Evolutionary conservation across 2,113 vertebrate species (phyloP), one percentile per base, ranked within the genome.

Genomic region (Catagonus wagneri): DNA sequence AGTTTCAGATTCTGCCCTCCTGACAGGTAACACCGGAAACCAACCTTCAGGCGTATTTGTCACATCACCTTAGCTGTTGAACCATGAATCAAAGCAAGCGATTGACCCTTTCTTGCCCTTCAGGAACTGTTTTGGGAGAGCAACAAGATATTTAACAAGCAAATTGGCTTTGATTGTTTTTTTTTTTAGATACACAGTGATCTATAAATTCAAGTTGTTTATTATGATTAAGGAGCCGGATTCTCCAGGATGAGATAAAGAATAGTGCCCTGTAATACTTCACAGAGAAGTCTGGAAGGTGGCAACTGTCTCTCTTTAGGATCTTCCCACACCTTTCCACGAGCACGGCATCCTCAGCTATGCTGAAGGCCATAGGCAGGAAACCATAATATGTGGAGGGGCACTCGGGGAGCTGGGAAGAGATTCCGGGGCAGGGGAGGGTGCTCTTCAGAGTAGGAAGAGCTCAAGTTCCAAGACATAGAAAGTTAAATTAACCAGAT

Each of bases 361-460:
- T 20, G 27, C 25, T 17, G 29, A 63, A 68, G 17, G 17, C 19
- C 58, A 19, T 34, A 0, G 0, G 29, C 44, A 66, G 71, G 34
- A n/a, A n/a, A 23, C n/a, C 22, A 1, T 2, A 8, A 1, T 2
- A 8, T 6, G 3, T 13, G 15, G 9, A 89, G 15, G 3, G 15
- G 17, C 27, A 15, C 11, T 7, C 22, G 25, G 5, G n/a, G 61
- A 8, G 0, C 68, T 19, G 39, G 29, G n/a, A 52, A 34, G 16
- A 80, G 39, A 22, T 17, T 27, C 0, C 9, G 1, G 6, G 7
- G 8, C 0, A 36, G 1, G 6, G 7, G 8, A 0, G 32, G 13
- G 6, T 56, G 5, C 4, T 68, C 63, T 86, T 58, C 54, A 39
- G 36, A 76, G 22, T 16, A 44, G 3, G 14, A 80, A 91, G 32